Percentiles rank a stretch among this genome's conserved stretches.
These are phyloP conservation scores for Brachionus asplanchnoidis DNA, from an alignment of 1,140 invertebrate species.

Conservation along the genomic window DNA sequence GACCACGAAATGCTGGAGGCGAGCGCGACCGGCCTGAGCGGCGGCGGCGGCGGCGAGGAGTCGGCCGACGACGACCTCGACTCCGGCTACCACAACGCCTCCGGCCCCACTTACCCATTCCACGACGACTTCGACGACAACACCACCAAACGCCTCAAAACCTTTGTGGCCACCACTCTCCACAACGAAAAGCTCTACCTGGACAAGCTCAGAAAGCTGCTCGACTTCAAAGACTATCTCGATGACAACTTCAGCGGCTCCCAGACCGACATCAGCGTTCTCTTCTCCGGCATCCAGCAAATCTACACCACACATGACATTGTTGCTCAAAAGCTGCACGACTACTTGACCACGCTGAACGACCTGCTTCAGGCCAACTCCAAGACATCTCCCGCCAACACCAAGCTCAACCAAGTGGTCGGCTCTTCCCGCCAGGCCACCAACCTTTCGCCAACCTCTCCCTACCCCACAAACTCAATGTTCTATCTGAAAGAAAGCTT, in stretches of 20 bases:
- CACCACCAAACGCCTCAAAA: not conserved
- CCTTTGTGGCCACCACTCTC: conserved; percentile 14
- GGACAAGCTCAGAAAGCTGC: conserved; percentile 2
- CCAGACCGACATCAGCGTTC: conserved; percentile 29
- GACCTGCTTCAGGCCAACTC: not conserved
- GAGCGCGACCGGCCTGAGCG: not conserved
- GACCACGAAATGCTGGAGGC: conserved; percentile 29
- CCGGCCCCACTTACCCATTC: not conserved
- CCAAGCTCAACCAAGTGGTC: not conserved
- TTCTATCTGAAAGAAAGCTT: not conserved
- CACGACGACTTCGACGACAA: conserved; percentile 3
- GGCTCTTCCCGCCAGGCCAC: not conserved
- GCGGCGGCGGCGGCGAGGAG: conserved; percentile 16
- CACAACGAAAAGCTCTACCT: conserved; percentile 29
- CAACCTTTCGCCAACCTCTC: not conserved
- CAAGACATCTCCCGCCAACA: not conserved
- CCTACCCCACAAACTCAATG: not conserved
- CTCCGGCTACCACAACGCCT: not conserved
- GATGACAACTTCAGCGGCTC: conserved; percentile 16
- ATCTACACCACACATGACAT: conserved; percentile 29
- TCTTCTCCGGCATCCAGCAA: conserved; percentile 31
- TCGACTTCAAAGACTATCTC: conserved; percentile 27
- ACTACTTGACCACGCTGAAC: conserved; percentile 3
- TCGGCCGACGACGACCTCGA: conserved; percentile 32
- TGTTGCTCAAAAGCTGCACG: conserved; percentile 30